Evolutionary conservation across 2,113 vertebrate genomes (phyloP), one percentile per base, ranked within the genome.

Genomic region (Psittacula cyanocephala): DNA sequence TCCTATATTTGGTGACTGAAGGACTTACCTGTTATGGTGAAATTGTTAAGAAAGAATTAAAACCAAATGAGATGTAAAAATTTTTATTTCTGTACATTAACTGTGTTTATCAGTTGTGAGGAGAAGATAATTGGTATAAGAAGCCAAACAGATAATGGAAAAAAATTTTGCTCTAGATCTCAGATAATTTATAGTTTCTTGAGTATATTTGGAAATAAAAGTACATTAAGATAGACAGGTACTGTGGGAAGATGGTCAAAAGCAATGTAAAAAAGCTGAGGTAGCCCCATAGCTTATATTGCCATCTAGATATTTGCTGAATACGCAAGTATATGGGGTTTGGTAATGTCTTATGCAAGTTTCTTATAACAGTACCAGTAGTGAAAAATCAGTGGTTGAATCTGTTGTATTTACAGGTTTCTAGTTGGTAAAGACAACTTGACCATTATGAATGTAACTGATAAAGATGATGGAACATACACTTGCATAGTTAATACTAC

Each of bases 401-500:
- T 90, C 9, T 91, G 33, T 96, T 96, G 59, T 95, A 50, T 97
- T 97, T 91, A 4, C 97, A 99, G 99, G 97, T 98, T 99, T 85
- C 93, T 98, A 41, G 76, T 99, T 31, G 98, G 98, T 94, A 97
- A 98, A 35, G 99, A 99, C 86, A 98, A 98, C 90, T 98, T 99
- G 96, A 98, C 98, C 91, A 98, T 99, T 86, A 93, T 93, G 35
- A 98, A 99, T 35, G 98, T 99, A 95, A 98, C 95, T 25, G 99
- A 99, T 81, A 94, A 88, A 6, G 99, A 99, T 41, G 98, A 98
- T 23, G 99, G 99, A 35, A 97, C 97, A 24, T 99, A 99, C 96
- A 99, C 98, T 6, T 99, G 99, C 95, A 93, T 99, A 89, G 98
- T 98, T 97, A 99, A 99, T 98, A 99, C 99, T 41, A 98, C 98